Conservation (phyloP, 2,888 invertebrate genomes). For the Perdita meconis region DNA sequence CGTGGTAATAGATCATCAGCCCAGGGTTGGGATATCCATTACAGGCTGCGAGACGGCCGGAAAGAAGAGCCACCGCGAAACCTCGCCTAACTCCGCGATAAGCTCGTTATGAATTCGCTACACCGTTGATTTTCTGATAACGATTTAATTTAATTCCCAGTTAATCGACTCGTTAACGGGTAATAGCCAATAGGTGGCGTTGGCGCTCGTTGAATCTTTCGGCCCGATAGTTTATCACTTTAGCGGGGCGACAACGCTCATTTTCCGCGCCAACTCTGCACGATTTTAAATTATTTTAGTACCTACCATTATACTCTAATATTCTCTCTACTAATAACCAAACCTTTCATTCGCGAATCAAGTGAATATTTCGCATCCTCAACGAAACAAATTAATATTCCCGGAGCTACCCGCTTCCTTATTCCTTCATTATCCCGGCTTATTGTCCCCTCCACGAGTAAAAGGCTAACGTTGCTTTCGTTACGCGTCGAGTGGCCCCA, state of each 20-base stretch:
- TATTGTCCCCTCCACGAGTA: neutral
- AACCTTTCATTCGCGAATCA: too few relatives aligned
- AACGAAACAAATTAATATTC: neutral
- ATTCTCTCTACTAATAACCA: too few relatives aligned
- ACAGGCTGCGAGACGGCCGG: conserved; percentile 48
- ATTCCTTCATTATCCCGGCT: neutral
- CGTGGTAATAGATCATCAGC: conserved; percentile 77
- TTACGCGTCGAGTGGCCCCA: neutral
- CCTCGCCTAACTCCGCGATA: conserved; percentile 48
- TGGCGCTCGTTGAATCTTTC: conserved; percentile 6
- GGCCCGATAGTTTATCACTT: too few relatives aligned
- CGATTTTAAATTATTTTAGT: too few relatives aligned
- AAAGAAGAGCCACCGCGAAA: conserved; percentile 61
- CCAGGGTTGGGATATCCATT: conserved; percentile 69
- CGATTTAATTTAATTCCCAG: conserved; percentile 49
- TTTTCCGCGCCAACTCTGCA: too few relatives aligned
- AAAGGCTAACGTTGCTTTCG: neutral
- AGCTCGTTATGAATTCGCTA: conserved; percentile 51
- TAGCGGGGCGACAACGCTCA: too few relatives aligned
- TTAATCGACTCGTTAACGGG: conserved; percentile 48
- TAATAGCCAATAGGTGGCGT: neutral
- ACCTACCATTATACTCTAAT: too few relatives aligned
- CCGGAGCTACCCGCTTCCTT: neutral
- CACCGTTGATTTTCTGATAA: conserved; percentile 53
- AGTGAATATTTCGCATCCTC: too few relatives aligned